Conservation (phyloP, 2,888 invertebrate genomes). For the Miltochrista miniata region DNA sequence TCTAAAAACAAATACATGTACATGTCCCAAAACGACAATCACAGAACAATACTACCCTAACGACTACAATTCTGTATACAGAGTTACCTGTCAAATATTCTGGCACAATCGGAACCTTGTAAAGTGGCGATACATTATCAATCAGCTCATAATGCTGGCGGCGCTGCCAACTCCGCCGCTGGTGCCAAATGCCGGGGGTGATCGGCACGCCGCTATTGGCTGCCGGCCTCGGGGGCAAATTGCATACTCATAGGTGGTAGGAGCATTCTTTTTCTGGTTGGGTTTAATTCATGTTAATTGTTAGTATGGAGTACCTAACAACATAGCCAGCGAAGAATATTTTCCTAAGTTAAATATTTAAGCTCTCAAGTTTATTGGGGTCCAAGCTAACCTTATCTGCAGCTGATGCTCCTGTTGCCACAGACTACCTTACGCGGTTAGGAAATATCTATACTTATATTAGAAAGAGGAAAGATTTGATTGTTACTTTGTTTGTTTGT, state of each 20-base stretch:
- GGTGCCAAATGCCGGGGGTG: slow-evolving; percentile 47
- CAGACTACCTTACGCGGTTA: too few species aligned
- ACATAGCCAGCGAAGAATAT: too few species aligned
- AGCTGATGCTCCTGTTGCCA: too few species aligned
- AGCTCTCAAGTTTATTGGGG: too few species aligned
- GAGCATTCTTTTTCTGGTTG: background rate
- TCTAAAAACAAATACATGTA: too few species aligned
- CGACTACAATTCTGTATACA: background rate
- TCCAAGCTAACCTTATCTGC: too few species aligned
- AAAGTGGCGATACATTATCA: slow-evolving; percentile 14
- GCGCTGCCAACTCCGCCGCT: slow-evolving; percentile 20
- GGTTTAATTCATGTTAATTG: background rate
- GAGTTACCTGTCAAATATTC: slow-evolving; percentile 3
- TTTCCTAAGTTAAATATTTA: too few species aligned
- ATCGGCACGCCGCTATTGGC: slow-evolving; percentile 36
- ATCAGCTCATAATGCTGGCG: slow-evolving; percentile 19
- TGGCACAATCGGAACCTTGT: slow-evolving; percentile 5
- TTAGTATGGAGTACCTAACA: background rate
- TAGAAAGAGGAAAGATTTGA: too few species aligned
- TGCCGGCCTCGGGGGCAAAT: slow-evolving; percentile 34
- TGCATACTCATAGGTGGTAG: slow-evolving; percentile 1
- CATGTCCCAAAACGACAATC: too few species aligned
- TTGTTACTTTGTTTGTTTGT: too few species aligned
- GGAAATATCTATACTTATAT: too few species aligned
- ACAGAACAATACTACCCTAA: too few species aligned